These are phyloP conservation scores for Cynaeus angustus DNA, from an alignment of 2,888 invertebrate species.

Conservation along the genomic window DNA sequence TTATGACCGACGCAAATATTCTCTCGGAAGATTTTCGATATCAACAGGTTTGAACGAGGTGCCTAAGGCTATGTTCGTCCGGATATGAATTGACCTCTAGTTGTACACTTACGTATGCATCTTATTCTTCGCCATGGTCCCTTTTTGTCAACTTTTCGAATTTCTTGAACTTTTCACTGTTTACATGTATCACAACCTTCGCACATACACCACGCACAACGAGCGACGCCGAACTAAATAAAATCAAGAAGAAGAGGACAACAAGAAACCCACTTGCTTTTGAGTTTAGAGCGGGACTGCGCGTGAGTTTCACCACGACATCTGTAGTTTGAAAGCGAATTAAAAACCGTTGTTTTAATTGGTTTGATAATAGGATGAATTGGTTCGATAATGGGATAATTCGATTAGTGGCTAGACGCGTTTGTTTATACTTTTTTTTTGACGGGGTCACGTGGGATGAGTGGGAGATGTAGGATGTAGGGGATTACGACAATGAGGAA, in stretches of 20 bases:
- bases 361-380: constrained; percentile 5
- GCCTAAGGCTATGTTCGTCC: background rate
- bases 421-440: constrained; percentile 6
- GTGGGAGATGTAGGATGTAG: constrained; percentile 58
- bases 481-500: constrained; percentile 60
- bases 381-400: constrained; percentile 19
- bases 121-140: constrained; percentile 62
- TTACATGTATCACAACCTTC: constrained; percentile 54
- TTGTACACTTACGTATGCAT: constrained; percentile 59
- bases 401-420: constrained; percentile 1
- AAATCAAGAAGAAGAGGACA: constrained; percentile 50
- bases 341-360: constrained; percentile 9
- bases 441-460: constrained; percentile 21
- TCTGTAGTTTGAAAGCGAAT: constrained; percentile 10
- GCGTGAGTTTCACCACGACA: constrained; percentile 38
- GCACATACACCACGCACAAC: constrained; percentile 49
- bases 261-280: constrained; percentile 49
- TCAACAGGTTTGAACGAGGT: constrained; percentile 18
- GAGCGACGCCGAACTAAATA: constrained; percentile 40
- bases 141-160: constrained; percentile 40
- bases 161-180: constrained; percentile 48
- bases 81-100: background rate
- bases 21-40: constrained; percentile 25
- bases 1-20: constrained; percentile 29
- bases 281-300: constrained; percentile 47